Evolutionary conservation across 2,797 vertebrate genomes (phyloP).

Genomic region (Acrocephalus scirpaceus): DNA sequence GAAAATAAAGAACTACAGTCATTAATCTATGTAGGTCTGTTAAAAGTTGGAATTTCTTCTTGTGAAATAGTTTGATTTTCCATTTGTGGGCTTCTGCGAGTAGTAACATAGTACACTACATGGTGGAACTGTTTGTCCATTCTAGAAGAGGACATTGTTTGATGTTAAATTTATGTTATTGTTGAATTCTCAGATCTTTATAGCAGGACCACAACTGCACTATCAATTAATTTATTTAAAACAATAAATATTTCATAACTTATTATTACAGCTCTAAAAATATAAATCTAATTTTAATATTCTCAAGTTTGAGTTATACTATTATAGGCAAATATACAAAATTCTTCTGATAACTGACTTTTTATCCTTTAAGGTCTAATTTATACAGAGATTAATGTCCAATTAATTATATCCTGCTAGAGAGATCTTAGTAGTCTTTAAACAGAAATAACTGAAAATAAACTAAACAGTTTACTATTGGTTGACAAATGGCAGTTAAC

Average conservation of each 20-base stretch:
- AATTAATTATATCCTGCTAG: background rate
- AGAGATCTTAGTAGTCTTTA: conserved; percentile 13
- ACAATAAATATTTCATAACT: conserved; percentile 1
- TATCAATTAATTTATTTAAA: background rate
- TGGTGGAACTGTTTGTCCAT: background rate
- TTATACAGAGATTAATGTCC: background rate
- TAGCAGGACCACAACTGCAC: background rate
- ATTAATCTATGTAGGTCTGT: background rate
- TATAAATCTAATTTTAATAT: background rate
- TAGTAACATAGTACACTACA: background rate
- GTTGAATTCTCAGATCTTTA: background rate
- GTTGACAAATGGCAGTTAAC: conserved; percentile 34
- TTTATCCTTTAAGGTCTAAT: background rate
- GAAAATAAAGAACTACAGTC: background rate
- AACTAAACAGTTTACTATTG: conserved; percentile 13
- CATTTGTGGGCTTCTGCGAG: conserved; percentile 76
- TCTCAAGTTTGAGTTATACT: background rate
- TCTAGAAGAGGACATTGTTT: background rate
- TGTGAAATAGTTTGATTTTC: conserved; percentile 35
- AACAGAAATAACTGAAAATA: conserved; percentile 3
- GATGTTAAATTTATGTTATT: background rate
- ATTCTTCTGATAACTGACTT: background rate
- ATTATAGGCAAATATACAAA: background rate
- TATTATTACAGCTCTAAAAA: conserved; percentile 9
- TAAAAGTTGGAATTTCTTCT: background rate